Evolutionary conservation across 2,113 vertebrate genomes (phyloP).

Genomic region (Colius striatus): DNA sequence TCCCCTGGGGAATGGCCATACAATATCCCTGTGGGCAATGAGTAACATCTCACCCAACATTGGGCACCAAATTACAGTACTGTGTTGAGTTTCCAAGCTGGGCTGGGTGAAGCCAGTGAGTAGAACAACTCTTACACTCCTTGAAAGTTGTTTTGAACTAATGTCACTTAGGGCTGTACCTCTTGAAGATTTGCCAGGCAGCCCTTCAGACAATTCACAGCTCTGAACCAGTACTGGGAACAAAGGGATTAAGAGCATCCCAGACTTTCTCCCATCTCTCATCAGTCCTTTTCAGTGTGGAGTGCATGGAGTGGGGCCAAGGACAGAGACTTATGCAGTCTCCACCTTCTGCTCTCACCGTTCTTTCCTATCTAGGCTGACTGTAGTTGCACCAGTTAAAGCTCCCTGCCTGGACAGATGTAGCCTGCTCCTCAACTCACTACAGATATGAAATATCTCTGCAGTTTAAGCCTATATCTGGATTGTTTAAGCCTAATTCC

Average conservation of each 20-base stretch:
- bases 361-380: background rate
- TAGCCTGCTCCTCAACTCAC: background rate
- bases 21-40: background rate
- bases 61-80: background rate
- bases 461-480: background rate
- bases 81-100: background rate
- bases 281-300: background rate
- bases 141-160: background rate
- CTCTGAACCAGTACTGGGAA: background rate
- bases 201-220: background rate
- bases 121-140: background rate
- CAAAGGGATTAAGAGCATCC: background rate
- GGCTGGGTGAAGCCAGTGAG: background rate
- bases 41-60: background rate
- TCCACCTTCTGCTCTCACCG: background rate
- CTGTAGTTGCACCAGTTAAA: background rate
- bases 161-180: background rate
- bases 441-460: background rate
- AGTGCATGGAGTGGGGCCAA: fast-evolving
- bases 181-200: background rate
- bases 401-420: background rate
- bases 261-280: background rate
- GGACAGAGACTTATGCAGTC: background rate
- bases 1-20: background rate
- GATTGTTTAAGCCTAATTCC: background rate